Conservation (phyloP, 2,797 vertebrate genomes). For the Myiotriccus ornatus region DNA sequence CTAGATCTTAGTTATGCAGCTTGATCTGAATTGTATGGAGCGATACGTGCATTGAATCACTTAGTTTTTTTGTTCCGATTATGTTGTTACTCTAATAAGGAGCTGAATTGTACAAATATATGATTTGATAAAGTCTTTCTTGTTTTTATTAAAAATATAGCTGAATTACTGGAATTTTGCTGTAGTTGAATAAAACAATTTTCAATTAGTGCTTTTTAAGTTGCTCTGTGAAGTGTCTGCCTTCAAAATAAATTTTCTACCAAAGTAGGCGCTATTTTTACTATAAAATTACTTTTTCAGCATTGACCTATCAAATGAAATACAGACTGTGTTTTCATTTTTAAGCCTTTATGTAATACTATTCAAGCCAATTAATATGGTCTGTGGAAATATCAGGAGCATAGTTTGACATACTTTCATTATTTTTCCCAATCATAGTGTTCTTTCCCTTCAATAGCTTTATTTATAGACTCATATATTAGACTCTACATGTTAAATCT, state of each 20-base stretch:
- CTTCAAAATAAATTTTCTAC: neutral
- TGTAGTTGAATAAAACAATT: neutral
- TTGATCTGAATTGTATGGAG: neutral
- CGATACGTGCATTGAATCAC: neutral
- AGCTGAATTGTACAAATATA: neutral
- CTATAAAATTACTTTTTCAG: neutral
- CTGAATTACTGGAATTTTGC: neutral
- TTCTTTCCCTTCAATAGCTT: neutral
- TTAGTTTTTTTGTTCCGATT: neutral
- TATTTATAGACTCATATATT: slow-evolving; percentile 10
- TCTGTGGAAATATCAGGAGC: neutral
- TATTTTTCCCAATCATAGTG: neutral
- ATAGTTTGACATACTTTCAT: neutral
- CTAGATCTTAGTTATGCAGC: neutral
- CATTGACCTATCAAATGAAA: neutral
- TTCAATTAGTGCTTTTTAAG: neutral
- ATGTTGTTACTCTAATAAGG: neutral
- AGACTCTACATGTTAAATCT: neutral
- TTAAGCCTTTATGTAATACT: neutral
- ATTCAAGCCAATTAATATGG: neutral
- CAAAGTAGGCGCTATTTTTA: neutral
- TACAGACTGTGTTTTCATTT: neutral
- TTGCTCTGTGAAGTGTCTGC: neutral
- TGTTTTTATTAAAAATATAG: neutral
- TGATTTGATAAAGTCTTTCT: neutral